These are phyloP conservation scores for Adineta ricciae DNA, from an alignment of 2,888 invertebrate species.

Conservation along the genomic window DNA sequence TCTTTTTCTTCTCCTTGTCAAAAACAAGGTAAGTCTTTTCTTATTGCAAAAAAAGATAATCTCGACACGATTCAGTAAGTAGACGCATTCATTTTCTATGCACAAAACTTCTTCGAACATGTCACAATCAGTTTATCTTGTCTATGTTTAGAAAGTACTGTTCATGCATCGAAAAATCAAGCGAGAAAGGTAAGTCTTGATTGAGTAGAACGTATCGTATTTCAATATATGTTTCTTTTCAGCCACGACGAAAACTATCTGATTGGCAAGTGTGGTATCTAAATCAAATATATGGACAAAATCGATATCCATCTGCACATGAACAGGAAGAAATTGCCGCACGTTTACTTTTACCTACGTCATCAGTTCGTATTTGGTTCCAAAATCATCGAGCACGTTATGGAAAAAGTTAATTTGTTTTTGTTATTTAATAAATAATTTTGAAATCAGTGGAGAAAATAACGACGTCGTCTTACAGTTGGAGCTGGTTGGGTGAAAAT, in stretches of 20 bases:
- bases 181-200: not conserved
- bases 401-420: not conserved
- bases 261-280: not conserved
- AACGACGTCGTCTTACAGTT: not conserved
- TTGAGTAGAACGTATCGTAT: not conserved
- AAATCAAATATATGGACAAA: not conserved
- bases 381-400: not conserved
- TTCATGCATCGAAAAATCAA: not conserved
- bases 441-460: not conserved
- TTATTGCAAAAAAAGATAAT: not conserved
- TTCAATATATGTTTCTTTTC: not conserved
- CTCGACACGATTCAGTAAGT: not conserved
- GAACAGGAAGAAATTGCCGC: not conserved
- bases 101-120: too few relatives aligned
- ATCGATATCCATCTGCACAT: not conserved
- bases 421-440: not conserved
- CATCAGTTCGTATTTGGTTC: conserved; percentile 21
- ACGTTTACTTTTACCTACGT: not conserved
- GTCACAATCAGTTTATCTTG: too few relatives aligned
- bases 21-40: not conserved
- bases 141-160: too few relatives aligned
- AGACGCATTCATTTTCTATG: not conserved
- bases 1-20: not conserved
- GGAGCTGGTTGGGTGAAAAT: not conserved
- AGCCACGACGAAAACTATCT: not conserved